Conservation (phyloP, 2,113 vertebrate genomes). For the Fukomys damarensis region DNA sequence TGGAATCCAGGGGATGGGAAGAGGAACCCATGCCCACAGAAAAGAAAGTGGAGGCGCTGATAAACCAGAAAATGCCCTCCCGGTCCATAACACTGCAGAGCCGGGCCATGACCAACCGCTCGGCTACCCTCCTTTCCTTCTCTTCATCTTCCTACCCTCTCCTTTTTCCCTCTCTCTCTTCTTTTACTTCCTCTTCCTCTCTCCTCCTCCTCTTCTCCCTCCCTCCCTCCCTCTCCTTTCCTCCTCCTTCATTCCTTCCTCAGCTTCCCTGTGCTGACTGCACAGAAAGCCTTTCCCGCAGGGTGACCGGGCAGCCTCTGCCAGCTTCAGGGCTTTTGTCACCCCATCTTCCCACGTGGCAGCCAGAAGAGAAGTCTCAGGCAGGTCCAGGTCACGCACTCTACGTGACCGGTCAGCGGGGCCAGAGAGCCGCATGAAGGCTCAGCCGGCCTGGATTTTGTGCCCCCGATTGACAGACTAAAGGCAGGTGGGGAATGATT, state of each 20-base stretch:
- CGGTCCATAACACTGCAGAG: neutral
- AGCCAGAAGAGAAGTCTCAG: neutral
- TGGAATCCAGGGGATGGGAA: neutral
- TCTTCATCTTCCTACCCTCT: neutral
- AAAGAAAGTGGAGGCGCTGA: neutral
- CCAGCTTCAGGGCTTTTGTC: neutral
- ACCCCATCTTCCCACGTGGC: neutral
- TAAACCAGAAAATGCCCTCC: neutral
- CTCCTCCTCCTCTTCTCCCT: neutral
- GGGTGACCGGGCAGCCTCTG: neutral
- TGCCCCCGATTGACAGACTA: neutral
- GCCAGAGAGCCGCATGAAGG: neutral
- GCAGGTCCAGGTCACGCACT: neutral
- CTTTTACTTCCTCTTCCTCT: neutral
- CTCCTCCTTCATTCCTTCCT: neutral
- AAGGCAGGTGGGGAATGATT: neutral
- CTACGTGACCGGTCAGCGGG: rapidly evolving
- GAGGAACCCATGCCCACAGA: neutral
- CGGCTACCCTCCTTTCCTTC: neutral
- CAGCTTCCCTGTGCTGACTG: neutral
- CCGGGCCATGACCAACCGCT: neutral
- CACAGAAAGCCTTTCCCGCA: neutral
- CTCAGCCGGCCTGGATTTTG: neutral
- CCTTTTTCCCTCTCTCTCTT: neutral
- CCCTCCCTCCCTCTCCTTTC: neutral